Evolutionary conservation across 1,140 invertebrate genomes (phyloP).

Genomic region (Euwallacea similis): DNA sequence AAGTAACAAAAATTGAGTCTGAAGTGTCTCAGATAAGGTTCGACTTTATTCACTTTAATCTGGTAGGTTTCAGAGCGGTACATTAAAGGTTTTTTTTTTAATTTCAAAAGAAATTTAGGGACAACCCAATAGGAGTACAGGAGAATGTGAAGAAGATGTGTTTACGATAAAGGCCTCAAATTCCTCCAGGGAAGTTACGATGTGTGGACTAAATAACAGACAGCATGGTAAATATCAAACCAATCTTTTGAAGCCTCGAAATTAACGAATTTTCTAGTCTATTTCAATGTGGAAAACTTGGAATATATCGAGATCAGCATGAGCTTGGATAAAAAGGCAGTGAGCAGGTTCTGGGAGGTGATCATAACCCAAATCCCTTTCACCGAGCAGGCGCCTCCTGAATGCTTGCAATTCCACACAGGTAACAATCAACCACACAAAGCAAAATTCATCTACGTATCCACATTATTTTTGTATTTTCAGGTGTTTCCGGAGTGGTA

Average conservation of each 20-base stretch:
- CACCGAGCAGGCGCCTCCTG: conserved; percentile 69
- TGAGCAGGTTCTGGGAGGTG: conserved; percentile 74
- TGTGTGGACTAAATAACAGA: conserved; percentile 82
- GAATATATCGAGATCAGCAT: conserved; percentile 58
- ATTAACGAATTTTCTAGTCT: conserved; percentile 56
- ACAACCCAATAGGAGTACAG: conserved; percentile 76
- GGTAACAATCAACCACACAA: conserved; percentile 36
- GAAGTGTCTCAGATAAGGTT: conserved; percentile 76
- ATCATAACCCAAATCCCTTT: conserved; percentile 68
- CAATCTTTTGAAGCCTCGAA: not conserved
- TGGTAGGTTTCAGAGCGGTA: conserved; percentile 59
- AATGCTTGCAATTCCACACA: conserved; percentile 73
- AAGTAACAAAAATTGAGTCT: conserved; percentile 69
- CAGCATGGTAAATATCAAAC: conserved; percentile 67
- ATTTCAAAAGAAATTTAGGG: conserved; percentile 57
- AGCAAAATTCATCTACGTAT: not conserved
- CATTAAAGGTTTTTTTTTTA: conserved; percentile 10
- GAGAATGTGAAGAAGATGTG: conserved; percentile 74
- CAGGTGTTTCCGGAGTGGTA: conserved; percentile 57
- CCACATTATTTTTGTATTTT: conserved; percentile 7
- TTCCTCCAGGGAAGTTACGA: conserved; percentile 59
- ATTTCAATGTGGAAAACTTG: conserved; percentile 66
- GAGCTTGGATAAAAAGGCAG: conserved; percentile 60
- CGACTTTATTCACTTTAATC: conserved; percentile 78
- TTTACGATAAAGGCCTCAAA: conserved; percentile 64